Base-by-base conservation (phyloP, 2,888 invertebrate species). In the Podabrus alpinus region DNA sequence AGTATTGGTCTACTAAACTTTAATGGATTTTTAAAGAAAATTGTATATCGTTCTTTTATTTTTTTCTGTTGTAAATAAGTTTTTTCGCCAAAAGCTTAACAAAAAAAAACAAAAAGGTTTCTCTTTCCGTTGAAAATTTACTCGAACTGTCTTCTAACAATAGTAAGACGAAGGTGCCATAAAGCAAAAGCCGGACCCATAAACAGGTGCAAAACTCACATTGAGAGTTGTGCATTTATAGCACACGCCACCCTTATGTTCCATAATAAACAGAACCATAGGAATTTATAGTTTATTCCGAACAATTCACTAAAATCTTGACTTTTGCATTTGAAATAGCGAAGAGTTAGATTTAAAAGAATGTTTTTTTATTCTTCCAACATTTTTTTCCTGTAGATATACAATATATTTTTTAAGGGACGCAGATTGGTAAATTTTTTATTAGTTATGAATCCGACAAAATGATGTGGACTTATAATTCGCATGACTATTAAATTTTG, bases 121-220 rank as follows among this genome's bases (percentile, higher is more conserved):
- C 73, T 73, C 29, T 45, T 61, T 29, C 59, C 24, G 68, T 67
- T 68, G 60, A 64, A 76, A 72, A 74, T 77, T 74, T 74, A 77
- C 72, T 74, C 66, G 29, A 71, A 72, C 68, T 68, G 72, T 66
- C 76, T 72, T 67, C 60, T 66, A 77, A 77, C 77, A 77, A 78
- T 76, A 71, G 73, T 24, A 77, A 79, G 79, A 80, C 80, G 75
- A 77, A 76, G 77, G 77, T 80, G 81, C 79, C 80, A 80, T 83
- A 84, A 84, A 84, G 79, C 79, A 81, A 80, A 80, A 81, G 80
- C 80, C 80, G 80, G 79, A 78, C 80, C 81, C 81, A 83, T 83
- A 83, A 85, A 84, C 85, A 85, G 85, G 85, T 85, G 85, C 83
- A 83, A 83, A 83, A 81, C 77, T 80, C 71, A 76, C 74, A 79